Percentiles rank a stretch among this genome's conserved stretches.
These are phyloP conservation scores for Wasmannia auropunctata DNA, from an alignment of 1,140 invertebrate genomes.

Conservation along the genomic window DNA sequence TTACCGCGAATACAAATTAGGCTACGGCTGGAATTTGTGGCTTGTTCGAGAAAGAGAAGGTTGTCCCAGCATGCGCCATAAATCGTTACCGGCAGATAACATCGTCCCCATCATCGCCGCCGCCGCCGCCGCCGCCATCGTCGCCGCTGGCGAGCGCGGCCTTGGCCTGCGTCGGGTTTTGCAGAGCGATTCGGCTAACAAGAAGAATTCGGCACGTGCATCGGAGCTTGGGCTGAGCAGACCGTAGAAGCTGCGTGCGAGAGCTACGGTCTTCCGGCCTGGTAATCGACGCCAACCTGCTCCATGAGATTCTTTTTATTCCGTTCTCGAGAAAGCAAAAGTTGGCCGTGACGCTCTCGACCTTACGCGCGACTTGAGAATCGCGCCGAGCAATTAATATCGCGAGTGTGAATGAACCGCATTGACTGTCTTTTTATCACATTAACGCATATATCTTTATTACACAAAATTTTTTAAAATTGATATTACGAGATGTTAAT, in stretches of 20 bases:
- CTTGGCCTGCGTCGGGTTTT: conserved; percentile 74
- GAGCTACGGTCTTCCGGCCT: conserved; percentile 37
- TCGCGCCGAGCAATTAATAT: conserved; percentile 10
- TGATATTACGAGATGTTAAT: not conserved
- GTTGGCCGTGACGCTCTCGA: conserved; percentile 8
- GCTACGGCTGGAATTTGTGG: not conserved
- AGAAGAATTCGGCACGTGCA: conserved; percentile 82
- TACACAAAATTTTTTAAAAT: not conserved
- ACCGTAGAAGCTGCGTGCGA: conserved; percentile 53
- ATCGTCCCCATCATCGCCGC: conserved; percentile 11
- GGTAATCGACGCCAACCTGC: conserved; percentile 45
- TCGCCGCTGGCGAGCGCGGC: conserved; percentile 60
- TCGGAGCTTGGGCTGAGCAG: conserved; percentile 71
- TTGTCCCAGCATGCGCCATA: not conserved
- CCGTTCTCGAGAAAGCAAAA: conserved; percentile 31
- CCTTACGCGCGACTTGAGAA: not conserved
- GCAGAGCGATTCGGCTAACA: conserved; percentile 74
- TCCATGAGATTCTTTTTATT: conserved; percentile 30
- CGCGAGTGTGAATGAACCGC: not conserved
- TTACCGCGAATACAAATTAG: not conserved
- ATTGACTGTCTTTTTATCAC: not conserved
- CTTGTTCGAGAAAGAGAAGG: not conserved
- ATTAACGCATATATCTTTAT: not conserved
- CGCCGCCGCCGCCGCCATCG: not conserved
- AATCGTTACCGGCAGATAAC: conserved; percentile 61